These are phyloP conservation scores for Ochropleura leucogaster DNA, from an alignment of 2,888 invertebrate species.

Conservation along the genomic window DNA sequence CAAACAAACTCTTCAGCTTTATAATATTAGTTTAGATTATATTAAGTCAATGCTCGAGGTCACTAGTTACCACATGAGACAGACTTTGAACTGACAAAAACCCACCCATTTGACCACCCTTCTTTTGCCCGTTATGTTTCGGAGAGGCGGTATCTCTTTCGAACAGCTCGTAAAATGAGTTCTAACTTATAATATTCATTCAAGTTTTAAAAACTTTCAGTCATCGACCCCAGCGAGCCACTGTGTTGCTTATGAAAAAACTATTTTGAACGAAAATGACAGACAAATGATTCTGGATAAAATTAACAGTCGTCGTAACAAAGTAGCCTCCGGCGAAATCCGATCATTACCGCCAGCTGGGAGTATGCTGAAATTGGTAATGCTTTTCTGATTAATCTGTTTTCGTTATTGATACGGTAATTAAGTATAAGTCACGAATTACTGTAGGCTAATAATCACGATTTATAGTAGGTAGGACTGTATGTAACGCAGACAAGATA, in stretches of 20 bases:
- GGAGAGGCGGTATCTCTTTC: too few species aligned
- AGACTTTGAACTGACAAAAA: too few species aligned
- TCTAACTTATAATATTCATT: background rate
- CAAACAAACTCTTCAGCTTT: too few species aligned
- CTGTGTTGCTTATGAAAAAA: constrained; percentile 79
- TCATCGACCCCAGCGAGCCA: constrained; percentile 72
- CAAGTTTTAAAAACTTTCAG: constrained; percentile 60
- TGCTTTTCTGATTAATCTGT: constrained; percentile 1
- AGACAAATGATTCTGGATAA: constrained; percentile 80
- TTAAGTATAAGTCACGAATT: background rate
- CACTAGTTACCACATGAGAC: too few species aligned
- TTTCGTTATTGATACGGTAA: constrained; percentile 4
- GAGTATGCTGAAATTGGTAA: constrained; percentile 85
- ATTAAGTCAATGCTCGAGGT: too few species aligned
- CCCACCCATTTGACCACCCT: too few species aligned
- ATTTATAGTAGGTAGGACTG: too few species aligned
- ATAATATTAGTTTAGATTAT: too few species aligned
- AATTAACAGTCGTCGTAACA: constrained; percentile 84
- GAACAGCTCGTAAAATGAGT: background rate
- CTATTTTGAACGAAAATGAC: constrained; percentile 74
- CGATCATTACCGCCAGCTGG: constrained; percentile 81
- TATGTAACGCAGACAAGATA: too few species aligned
- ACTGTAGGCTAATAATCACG: background rate
- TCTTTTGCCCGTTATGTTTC: too few species aligned
- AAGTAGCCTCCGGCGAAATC: constrained; percentile 83